A percentile compares a stretch with the other conserved stretches of the same genome.
Conservation (phyloP, 2,797 vertebrate species). For the Oryzias sinensis region DNA sequence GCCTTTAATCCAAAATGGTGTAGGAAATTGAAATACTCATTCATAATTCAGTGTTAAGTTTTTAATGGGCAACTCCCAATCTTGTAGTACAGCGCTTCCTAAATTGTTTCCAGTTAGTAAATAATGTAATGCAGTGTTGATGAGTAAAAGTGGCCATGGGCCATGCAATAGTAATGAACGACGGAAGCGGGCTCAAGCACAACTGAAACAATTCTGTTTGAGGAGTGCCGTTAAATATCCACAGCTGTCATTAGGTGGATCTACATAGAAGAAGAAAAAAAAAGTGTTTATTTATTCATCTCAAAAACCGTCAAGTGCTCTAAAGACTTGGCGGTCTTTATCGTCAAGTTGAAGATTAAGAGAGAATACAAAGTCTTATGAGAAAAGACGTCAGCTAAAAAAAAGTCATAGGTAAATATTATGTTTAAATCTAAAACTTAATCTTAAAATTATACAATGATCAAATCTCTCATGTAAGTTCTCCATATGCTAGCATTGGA, state of each 20-base stretch:
- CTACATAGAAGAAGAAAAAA: slow-evolving; percentile 61
- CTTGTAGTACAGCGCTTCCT: slow-evolving; percentile 60
- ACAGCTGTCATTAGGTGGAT: slow-evolving; percentile 73
- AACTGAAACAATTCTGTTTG: slow-evolving; percentile 80
- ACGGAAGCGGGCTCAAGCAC: slow-evolving; percentile 63
- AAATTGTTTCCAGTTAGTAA: slow-evolving; percentile 79
- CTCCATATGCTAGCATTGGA: no score
- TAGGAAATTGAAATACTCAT: slow-evolving; percentile 61
- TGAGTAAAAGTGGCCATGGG: slow-evolving; percentile 70
- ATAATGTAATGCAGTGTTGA: slow-evolving; percentile 77
- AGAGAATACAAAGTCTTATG: slow-evolving; percentile 35
- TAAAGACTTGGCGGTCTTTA: slow-evolving; percentile 55
- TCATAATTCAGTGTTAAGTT: slow-evolving; percentile 67
- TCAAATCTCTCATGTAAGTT: no score
- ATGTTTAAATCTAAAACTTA: no score
- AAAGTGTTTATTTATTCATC: slow-evolving; percentile 75
- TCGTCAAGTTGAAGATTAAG: slow-evolving; percentile 40
- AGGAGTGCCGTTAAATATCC: slow-evolving; percentile 76
- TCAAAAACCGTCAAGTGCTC: slow-evolving; percentile 65
- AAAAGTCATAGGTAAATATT: neutral
- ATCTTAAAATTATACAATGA: no score
- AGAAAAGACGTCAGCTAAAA: slow-evolving; percentile 30
- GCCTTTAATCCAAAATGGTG: slow-evolving; percentile 47
- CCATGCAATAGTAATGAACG: slow-evolving; percentile 82
- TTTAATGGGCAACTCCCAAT: slow-evolving; percentile 67